Conservation (phyloP, 2,113 vertebrate genomes). For the Otolemur garnettii region DNA sequence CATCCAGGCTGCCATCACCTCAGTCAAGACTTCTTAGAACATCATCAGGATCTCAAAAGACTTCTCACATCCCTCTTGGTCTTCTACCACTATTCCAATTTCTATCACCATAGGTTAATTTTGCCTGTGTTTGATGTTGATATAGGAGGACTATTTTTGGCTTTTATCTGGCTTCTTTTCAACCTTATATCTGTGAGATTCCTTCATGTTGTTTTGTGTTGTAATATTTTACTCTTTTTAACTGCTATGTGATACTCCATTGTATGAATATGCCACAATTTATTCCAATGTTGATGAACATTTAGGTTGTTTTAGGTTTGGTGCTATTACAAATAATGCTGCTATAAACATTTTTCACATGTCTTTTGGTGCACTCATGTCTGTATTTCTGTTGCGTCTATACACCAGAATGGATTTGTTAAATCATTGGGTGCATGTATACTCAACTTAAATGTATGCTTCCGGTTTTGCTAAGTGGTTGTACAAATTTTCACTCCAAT, state of each 20-base stretch:
- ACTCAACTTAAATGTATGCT: slow-evolving; percentile 42
- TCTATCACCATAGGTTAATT: slow-evolving; percentile 24
- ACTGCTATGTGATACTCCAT: background rate
- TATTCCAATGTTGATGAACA: background rate
- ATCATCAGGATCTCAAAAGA: background rate
- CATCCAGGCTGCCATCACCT: background rate
- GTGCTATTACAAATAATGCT: slow-evolving; percentile 11
- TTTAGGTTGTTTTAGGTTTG: slow-evolving; percentile 37
- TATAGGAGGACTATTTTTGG: background rate
- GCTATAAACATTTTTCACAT: background rate
- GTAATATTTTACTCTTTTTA: background rate
- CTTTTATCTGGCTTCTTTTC: slow-evolving; percentile 16
- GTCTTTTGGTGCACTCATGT: background rate
- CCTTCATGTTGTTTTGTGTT: background rate
- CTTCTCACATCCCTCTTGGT: background rate
- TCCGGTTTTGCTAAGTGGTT: slow-evolving; percentile 21
- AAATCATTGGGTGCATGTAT: background rate
- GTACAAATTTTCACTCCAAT: slow-evolving; percentile 31
- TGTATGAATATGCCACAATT: slow-evolving; percentile 24
- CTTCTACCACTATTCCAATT: slow-evolving; percentile 27
- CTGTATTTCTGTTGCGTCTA: slow-evolving; percentile 1
- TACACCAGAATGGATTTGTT: background rate
- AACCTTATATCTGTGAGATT: slow-evolving; percentile 5
- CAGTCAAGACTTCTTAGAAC: background rate
- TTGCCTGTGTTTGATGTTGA: background rate